These are phyloP conservation scores for Ginglymostoma cirratum DNA, from an alignment of 2,113 vertebrate species.

Conservation along the genomic window DNA sequence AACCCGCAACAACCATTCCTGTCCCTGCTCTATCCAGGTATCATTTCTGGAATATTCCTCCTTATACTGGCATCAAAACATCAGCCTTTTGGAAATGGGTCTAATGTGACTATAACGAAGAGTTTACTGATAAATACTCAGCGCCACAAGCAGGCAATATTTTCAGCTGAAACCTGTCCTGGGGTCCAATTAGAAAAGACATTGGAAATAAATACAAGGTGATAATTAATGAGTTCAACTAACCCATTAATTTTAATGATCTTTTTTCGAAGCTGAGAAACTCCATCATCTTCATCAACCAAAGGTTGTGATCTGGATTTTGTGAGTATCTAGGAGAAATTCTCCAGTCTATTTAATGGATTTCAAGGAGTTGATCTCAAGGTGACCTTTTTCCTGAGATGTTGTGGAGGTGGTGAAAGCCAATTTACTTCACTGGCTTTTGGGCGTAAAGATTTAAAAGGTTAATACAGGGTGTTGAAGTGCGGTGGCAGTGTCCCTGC, in stretches of 20 bases:
- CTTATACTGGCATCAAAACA: background rate
- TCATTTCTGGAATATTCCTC: background rate
- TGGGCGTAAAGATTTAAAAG: no score
- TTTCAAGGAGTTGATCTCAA: no score
- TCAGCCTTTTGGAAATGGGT: slow-evolving; percentile 32
- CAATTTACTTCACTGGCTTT: background rate
- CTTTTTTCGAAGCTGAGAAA: background rate
- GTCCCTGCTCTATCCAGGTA: no score
- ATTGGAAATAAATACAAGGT: slow-evolving; percentile 28
- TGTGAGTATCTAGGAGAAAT: no score
- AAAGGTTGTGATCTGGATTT: background rate
- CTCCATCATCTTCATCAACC: background rate
- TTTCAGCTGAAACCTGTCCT: background rate
- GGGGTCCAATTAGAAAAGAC: slow-evolving; percentile 1
- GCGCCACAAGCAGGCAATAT: background rate
- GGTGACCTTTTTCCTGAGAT: no score
- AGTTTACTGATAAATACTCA: background rate
- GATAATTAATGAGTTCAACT: background rate
- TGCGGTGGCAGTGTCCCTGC: no score
- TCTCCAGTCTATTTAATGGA: no score
- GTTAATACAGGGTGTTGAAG: no score
- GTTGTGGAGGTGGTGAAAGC: background rate
- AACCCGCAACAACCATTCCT: no score
- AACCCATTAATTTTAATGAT: background rate
- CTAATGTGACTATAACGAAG: background rate